Evolutionary conservation across 2,113 vertebrate species (phyloP).

Genomic region (Cynoglossus semilaevis): DNA sequence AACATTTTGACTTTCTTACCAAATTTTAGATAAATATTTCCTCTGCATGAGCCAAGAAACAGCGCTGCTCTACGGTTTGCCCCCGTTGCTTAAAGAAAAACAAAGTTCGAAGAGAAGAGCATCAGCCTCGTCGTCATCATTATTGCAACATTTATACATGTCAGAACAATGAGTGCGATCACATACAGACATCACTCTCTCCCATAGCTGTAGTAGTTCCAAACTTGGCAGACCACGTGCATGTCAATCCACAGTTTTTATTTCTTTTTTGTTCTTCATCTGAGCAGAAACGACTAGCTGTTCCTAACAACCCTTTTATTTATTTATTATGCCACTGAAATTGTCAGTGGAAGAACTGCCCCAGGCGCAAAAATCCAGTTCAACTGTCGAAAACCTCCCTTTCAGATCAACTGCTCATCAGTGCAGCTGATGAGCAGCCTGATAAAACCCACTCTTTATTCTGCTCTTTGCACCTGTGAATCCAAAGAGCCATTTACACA

Average conservation of each 20-base stretch:
- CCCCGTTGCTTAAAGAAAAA: no score
- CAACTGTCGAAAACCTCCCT: conserved; percentile 52
- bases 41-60: no score
- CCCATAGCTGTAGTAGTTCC: conserved; percentile 26
- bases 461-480: conserved; percentile 41
- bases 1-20: no score
- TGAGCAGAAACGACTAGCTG: conserved; percentile 34
- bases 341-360: conserved; percentile 45
- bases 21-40: no score
- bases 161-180: conserved; percentile 36
- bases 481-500: neutral
- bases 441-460: conserved; percentile 35
- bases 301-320: conserved; percentile 41
- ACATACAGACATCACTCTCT: conserved; percentile 40
- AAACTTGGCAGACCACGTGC: conserved; percentile 44
- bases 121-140: conserved; percentile 4
- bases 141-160: conserved; percentile 28
- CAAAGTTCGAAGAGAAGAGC: no score
- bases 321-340: conserved; percentile 44
- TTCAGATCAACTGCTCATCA: conserved; percentile 41
- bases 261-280: neutral
- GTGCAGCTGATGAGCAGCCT: conserved; percentile 33
- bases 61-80: no score
- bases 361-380: conserved; percentile 53
- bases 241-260: conserved; percentile 29